phyloP scores from a whole-genome alignment of 2,888 invertebrate genomes.

The Ormyrus labotus region DNA sequence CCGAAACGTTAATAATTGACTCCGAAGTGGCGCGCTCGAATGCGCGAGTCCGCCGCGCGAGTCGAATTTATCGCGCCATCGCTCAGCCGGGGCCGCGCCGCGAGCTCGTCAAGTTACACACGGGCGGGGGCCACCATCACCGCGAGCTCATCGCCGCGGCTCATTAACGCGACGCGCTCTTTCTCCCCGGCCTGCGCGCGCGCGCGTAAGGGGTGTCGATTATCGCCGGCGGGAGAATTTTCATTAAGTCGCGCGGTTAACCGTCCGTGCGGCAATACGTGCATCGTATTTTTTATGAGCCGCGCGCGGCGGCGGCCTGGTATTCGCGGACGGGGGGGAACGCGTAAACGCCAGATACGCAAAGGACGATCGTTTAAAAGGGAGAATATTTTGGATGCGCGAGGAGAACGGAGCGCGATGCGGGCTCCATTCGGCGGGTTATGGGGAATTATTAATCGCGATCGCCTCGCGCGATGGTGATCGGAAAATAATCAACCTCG shows the following conservation, averaged over 20 bases:
- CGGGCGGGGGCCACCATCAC: background rate
- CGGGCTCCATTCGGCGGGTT: too few species aligned
- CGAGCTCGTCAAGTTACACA: background rate
- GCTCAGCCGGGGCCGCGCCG: background rate
- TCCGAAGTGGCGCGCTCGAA: background rate
- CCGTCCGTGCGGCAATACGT: conserved; percentile 28
- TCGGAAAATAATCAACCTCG: too few species aligned
- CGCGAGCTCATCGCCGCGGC: background rate
- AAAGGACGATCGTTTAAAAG: background rate
- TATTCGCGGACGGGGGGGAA: too few species aligned
- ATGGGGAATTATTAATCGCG: too few species aligned
- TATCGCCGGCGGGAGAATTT: conserved; percentile 28
- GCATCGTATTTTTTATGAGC: conserved; percentile 5
- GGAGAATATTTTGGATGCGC: background rate
- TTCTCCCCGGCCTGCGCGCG: background rate
- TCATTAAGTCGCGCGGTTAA: conserved; percentile 33
- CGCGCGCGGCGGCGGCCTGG: too few species aligned
- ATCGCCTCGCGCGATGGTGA: too few species aligned
- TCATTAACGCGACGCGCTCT: conserved; percentile 11
- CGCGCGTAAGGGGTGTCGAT: conserved; percentile 26
- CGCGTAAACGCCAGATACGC: too few species aligned
- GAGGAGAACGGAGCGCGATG: background rate
- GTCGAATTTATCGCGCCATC: conserved; percentile 38
- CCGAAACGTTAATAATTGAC: conserved; percentile 22
- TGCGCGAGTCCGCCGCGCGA: background rate